These are phyloP conservation scores for Phenganax marumi DNA, from an alignment of 92 coral and sea anemone genomes.

Conservation along the genomic window DNA sequence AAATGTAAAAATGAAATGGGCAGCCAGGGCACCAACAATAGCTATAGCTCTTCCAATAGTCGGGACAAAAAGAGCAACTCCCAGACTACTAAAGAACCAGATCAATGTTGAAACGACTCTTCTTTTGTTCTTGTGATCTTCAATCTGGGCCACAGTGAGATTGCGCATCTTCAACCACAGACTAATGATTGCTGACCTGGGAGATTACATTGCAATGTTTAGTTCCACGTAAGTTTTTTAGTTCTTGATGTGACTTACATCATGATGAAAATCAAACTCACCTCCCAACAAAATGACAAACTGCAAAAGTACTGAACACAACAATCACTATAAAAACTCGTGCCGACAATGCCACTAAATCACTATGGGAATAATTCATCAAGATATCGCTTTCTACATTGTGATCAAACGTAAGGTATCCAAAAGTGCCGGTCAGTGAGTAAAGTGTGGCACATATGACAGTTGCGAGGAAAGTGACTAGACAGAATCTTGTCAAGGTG, in stretches of 20 bases:
- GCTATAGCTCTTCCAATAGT: constrained; percentile 71
- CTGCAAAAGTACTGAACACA: constrained; percentile 75
- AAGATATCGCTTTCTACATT: constrained; percentile 69
- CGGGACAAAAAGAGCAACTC: constrained; percentile 66
- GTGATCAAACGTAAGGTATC: constrained; percentile 73
- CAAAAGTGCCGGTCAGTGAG: constrained; percentile 76
- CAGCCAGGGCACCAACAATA: constrained; percentile 87
- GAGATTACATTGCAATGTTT: constrained; percentile 7
- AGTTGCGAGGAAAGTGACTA: constrained; percentile 80
- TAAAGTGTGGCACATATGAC: constrained; percentile 69
- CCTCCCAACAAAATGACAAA: constrained; percentile 89
- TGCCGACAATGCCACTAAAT: constrained; percentile 66
- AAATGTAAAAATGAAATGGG: constrained; percentile 73
- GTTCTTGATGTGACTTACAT: not conserved
- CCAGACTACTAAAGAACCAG: constrained; percentile 68
- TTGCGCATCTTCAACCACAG: constrained; percentile 68
- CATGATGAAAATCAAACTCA: constrained; percentile 8
- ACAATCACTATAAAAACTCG: constrained; percentile 68
- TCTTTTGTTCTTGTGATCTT: constrained; percentile 55
- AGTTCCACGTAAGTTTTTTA: not conserved
- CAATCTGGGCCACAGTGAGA: constrained; percentile 70
- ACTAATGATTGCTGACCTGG: constrained; percentile 81
- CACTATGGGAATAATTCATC: constrained; percentile 63
- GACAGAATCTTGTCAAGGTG: constrained; percentile 70
- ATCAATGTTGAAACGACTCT: constrained; percentile 67